Base-by-base conservation (phyloP, 1,140 invertebrate genomes). In the Sinella curviseta region DNA sequence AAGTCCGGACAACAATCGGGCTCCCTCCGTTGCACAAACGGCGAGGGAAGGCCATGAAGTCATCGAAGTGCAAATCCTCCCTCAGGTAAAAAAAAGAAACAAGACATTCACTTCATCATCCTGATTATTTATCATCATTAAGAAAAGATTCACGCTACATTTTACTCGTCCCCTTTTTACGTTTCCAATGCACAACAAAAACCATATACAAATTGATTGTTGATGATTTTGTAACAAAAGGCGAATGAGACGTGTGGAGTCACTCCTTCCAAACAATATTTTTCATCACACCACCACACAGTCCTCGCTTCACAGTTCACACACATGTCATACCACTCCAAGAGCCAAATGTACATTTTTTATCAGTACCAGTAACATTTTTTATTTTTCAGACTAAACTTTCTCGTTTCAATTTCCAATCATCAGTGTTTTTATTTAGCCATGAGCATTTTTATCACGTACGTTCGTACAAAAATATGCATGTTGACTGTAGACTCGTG, bases 61-160 rank as follows among this genome's bases (percentile, higher is more conserved):
- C 4, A 95, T 95, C 57, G 94, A 96, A 88, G 95, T 97, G 70
- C 95, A 97, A 88, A 97, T 97, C 81, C 87, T 98, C 57, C 95
- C 95, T 0, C 90, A 91, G 86, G 84, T 85, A 82, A 82, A 79
- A 17, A 31, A 48, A 48, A 48, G 20, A n/a, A 65, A 65, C 26
- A 8, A 55, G 67, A 17, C 30, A 39, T 34, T 34, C 60, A 60
- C 0, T 57, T 48, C 55, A 60, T 60, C 26, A 4, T 60, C 14
- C n/a, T 65, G 28, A 17, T 3, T 31, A 33, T 31, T 33, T 33
- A 33, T 70, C 4, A 12, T 31, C 24, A 3, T 55, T 75, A 65
- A n/a, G 36, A 55, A 74, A 36, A 36, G 30, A 30, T 34, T 77
- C 36, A 77, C 24, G 17, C 30, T 26, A 77, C 24, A 48, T 78